phyloP scores from a whole-genome alignment of 2,888 invertebrate species.

The Ectropis crepuscularia region DNA sequence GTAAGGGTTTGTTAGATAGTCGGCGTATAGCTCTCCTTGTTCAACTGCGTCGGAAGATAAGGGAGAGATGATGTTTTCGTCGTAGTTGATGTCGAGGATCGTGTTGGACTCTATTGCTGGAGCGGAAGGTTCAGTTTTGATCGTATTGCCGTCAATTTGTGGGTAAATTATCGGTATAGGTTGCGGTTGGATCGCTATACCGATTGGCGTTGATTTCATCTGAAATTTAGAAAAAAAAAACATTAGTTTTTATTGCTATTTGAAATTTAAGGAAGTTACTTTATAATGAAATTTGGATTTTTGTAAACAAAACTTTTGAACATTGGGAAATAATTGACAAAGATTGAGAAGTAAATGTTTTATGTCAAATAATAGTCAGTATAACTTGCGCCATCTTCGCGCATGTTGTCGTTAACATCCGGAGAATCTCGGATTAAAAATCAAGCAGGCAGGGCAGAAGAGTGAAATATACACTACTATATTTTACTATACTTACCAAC shows the following conservation, averaged over 20 bases:
- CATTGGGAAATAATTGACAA: too few relatives aligned
- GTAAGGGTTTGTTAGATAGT: conserved; percentile 85
- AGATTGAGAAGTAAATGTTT: too few relatives aligned
- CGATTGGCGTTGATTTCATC: conserved; percentile 88
- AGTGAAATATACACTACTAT: too few relatives aligned
- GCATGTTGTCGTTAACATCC: too few relatives aligned
- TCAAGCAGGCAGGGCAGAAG: too few relatives aligned
- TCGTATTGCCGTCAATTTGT: conserved; percentile 44
- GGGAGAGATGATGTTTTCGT: conserved; percentile 38
- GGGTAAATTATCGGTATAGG: conserved; percentile 71
- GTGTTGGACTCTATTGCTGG: conserved; percentile 43
- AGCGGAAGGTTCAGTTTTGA: conserved; percentile 45
- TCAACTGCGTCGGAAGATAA: conserved; percentile 44
- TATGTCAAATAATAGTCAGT: too few relatives aligned
- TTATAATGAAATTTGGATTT: too few relatives aligned
- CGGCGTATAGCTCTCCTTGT: conserved; percentile 77
- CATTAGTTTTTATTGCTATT: not conserved
- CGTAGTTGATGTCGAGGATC: conserved; percentile 36
- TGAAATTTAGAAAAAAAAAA: conserved; percentile 56
- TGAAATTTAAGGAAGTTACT: too few relatives aligned
- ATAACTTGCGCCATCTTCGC: too few relatives aligned
- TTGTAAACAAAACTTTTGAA: too few relatives aligned
- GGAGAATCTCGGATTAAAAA: too few relatives aligned
- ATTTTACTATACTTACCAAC: too few relatives aligned
- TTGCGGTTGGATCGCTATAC: conserved; percentile 68